These are phyloP conservation scores for Meloidogyne exigua DNA, from an alignment of 1,140 invertebrate genomes.

Conservation along the genomic window DNA sequence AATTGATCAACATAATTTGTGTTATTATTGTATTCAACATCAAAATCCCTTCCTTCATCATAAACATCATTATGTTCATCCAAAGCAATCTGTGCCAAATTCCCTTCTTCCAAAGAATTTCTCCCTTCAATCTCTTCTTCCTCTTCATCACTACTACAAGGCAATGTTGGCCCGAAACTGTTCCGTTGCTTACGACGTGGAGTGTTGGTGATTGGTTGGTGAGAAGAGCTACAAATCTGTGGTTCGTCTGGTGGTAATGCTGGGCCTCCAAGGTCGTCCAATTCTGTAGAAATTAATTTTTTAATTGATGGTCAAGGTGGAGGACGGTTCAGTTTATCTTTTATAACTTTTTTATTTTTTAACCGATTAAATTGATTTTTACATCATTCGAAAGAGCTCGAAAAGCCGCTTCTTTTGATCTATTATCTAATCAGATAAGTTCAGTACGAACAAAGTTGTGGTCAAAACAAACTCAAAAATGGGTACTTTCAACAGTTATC, in stretches of 20 bases:
- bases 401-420: too few species aligned
- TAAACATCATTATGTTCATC: not conserved
- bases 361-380: too few species aligned
- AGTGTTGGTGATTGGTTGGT: not conserved
- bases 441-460: too few species aligned
- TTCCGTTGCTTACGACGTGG: not conserved
- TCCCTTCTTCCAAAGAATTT: not conserved
- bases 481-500: too few species aligned
- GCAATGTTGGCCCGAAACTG: conserved; percentile 27
- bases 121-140: not conserved
- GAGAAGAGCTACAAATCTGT: not conserved
- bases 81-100: not conserved
- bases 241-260: conserved; percentile 31
- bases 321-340: too few species aligned
- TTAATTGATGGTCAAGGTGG: too few species aligned
- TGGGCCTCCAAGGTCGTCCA: conserved; percentile 4
- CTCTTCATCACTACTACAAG: conserved; percentile 24
- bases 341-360: too few species aligned
- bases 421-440: too few species aligned
- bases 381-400: too few species aligned
- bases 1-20: conserved; percentile 27
- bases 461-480: too few species aligned
- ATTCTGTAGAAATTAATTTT: not conserved
- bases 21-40: not conserved
- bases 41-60: not conserved